A percentile compares a stretch with the other conserved stretches of the same genome.
These are phyloP conservation scores for Dasypolia templi DNA, from an alignment of 2,888 invertebrate species.

Conservation along the genomic window DNA sequence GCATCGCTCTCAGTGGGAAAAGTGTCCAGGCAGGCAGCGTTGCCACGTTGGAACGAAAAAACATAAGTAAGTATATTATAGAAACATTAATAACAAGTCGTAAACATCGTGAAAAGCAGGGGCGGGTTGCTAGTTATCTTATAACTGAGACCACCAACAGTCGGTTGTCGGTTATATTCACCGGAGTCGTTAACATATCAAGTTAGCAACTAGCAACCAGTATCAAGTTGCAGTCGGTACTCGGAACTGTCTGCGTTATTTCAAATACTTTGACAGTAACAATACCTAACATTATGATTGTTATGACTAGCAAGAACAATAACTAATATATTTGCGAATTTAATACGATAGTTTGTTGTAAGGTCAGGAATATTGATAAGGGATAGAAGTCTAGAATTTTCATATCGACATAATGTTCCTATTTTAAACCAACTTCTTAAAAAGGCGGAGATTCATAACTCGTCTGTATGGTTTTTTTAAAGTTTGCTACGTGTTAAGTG, in stretches of 20 bases:
- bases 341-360: conserved; percentile 14
- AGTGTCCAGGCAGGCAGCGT: too few species aligned
- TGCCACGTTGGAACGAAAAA: too few species aligned
- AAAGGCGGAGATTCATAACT: too few species aligned
- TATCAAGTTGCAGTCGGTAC: conserved; percentile 48
- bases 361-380: conserved; percentile 9
- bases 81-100: neutral
- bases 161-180: conserved; percentile 32
- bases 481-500: too few species aligned
- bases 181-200: conserved; percentile 53
- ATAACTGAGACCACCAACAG: conserved; percentile 51
- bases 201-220: conserved; percentile 40
- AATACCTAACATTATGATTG: conserved; percentile 35
- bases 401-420: neutral
- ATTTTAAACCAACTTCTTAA: too few species aligned
- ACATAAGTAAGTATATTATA: too few species aligned
- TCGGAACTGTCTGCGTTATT: conserved; percentile 33
- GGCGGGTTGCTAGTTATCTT: neutral
- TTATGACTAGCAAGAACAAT: conserved; percentile 30
- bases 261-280: conserved; percentile 36
- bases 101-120: neutral
- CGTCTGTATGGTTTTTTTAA: too few species aligned
- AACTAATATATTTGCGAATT: conserved; percentile 31
- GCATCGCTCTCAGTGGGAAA: too few species aligned
- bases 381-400: neutral